A percentile compares a stretch with the other conserved stretches of the same genome.
Evolutionary conservation across 2,113 vertebrate genomes (phyloP).

Genomic region (cat (Felis catus)): DNA sequence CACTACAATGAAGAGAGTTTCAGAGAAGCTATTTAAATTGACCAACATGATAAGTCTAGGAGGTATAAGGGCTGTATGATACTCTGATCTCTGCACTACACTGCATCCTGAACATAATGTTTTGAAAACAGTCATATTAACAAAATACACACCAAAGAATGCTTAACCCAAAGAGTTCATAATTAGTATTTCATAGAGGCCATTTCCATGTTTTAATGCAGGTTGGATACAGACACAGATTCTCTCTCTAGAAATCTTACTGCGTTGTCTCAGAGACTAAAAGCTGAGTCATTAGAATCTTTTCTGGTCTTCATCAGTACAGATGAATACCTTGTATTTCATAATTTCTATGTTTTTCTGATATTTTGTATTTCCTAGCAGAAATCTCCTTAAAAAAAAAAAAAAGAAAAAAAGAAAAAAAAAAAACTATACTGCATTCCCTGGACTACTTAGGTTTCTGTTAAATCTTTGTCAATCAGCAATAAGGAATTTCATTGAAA

Average conservation of each 20-base stretch:
- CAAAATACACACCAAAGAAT: neutral
- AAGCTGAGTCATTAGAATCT: neutral
- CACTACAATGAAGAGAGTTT: neutral
- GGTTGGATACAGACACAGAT: neutral
- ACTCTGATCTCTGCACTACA: neutral
- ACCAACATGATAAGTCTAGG: neutral
- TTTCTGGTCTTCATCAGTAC: neutral
- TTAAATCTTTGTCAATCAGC: neutral
- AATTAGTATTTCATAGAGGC: neutral
- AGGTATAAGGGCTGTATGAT: neutral
- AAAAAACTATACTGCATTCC: fast-evolving
- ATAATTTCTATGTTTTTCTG: neutral
- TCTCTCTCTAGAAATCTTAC: neutral
- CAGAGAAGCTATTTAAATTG: neutral
- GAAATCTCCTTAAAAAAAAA: neutral
- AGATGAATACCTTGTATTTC: neutral
- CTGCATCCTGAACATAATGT: neutral
- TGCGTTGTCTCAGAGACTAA: neutral
- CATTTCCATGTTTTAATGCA: neutral
- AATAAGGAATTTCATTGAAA: neutral
- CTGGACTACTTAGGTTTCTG: neutral
- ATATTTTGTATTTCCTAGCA: neutral
- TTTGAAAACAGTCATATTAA: neutral
- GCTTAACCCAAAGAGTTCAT: neutral
- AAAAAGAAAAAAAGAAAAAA: neutral